These are phyloP conservation scores for Hesperia comma DNA, from an alignment of 2,888 invertebrate genomes.

Conservation along the genomic window DNA sequence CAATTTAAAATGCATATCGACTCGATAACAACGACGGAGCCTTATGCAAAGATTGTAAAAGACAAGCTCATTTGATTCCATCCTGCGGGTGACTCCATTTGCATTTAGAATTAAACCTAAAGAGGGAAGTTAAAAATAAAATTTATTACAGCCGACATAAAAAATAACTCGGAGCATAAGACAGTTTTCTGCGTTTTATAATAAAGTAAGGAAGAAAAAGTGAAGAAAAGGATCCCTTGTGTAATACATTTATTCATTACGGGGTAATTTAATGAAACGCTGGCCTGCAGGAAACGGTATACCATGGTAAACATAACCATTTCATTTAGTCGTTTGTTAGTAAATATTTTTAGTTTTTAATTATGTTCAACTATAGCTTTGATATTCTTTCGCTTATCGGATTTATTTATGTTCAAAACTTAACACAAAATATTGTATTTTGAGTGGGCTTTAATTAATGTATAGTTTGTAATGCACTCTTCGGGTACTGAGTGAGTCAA, in stretches of 20 bases:
- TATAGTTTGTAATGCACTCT: too few species aligned
- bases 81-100: conserved; percentile 53
- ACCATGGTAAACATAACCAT: conserved; percentile 15
- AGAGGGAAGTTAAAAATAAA: conserved; percentile 61
- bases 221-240: conserved; percentile 65
- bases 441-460: too few species aligned
- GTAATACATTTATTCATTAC: conserved; percentile 78
- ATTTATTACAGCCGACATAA: conserved; percentile 69
- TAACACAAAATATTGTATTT: too few species aligned
- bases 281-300: conserved; percentile 39
- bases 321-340: conserved; percentile 35
- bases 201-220: conserved; percentile 66
- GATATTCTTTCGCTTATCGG: too few species aligned
- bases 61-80: conserved; percentile 16
- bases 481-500: too few species aligned
- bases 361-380: neutral
- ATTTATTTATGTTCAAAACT: too few species aligned
- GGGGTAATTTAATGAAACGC: conserved; percentile 71
- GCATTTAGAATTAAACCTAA: conserved; percentile 67
- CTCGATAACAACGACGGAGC: neutral
- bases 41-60: conserved; percentile 16
- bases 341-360: neutral
- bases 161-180: conserved; percentile 64
- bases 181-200: conserved; percentile 67
- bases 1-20: conserved; percentile 14